Evolutionary conservation across 1,140 invertebrate species (phyloP).

Genomic region (Conus ventricosus): DNA sequence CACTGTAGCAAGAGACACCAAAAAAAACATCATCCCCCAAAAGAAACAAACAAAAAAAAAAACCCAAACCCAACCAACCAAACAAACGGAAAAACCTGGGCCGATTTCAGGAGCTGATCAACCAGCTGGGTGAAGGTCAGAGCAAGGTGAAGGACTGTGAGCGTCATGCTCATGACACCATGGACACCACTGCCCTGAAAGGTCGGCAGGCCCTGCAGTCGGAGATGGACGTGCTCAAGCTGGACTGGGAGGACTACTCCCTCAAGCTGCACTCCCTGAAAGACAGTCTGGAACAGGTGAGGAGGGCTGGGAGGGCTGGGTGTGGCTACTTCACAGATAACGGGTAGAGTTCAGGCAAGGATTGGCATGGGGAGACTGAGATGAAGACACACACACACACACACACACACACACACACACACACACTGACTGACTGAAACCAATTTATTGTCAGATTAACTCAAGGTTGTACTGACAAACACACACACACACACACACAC

Average conservation of each 20-base stretch:
- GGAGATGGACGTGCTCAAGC: conserved; percentile 87
- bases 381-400: too few relatives aligned
- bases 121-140: conserved; percentile 93
- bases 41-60: too few relatives aligned
- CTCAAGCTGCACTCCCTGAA: conserved; percentile 90
- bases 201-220: conserved; percentile 92
- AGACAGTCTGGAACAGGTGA: conserved; percentile 81
- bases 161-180: conserved; percentile 75
- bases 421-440: too few relatives aligned
- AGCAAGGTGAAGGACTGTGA: conserved; percentile 88
- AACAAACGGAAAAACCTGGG: too few relatives aligned
- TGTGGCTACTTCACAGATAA: too few relatives aligned
- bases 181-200: conserved; percentile 88
- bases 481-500: too few relatives aligned
- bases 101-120: conserved; percentile 81
- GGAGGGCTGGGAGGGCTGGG: background rate
- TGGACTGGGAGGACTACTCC: conserved; percentile 90
- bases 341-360: conserved; percentile 76
- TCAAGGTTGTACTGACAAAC: too few relatives aligned
- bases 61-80: too few relatives aligned
- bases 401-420: too few relatives aligned
- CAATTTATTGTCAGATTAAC: too few relatives aligned
- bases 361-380: conserved; percentile 75
- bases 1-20: too few relatives aligned
- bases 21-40: too few relatives aligned